Evolutionary conservation across 2,113 vertebrate species (phyloP), one percentile per base, ranked within the genome.

Genomic region (Gymnogyps californianus): DNA sequence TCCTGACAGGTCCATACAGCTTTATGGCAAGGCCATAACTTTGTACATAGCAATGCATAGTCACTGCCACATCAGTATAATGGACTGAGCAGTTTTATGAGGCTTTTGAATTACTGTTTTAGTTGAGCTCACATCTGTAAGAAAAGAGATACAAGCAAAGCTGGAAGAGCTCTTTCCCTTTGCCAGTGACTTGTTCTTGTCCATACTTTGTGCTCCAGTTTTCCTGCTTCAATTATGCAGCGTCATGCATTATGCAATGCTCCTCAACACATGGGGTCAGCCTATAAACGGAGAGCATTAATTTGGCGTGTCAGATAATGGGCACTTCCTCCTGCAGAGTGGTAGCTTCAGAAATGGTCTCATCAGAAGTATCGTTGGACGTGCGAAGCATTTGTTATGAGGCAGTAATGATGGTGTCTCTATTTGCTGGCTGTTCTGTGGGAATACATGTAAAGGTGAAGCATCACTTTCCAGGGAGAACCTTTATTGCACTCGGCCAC

Each of bases 231-330:
- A 92, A 31, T 93, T 95, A 93, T 82, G 90, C 89, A 93, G 64
- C 40, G 82, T 93, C 86, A 91, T 95, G 89, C 91, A 94, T 95
- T 95, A 95, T 95, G 93, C 77, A 97, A n/a, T 29, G 34, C 31
- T 93, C 59, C 42, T 67, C 44, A 36, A 67, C 36, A 52, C 59
- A 49, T 10, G 22, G 47, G 83, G 86, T 96, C 94, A 96, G 80
- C 57, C 76, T 89, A 17, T 84, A 93, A 92, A 79, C 65, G 92
- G 40, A 72, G 66, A 93, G 69, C 89, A 95, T 95, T 93, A 95
- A 96, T 95, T 91, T 0, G 0, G 34, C 16, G 44, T 87, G 89
- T 67, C 86, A 89, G 55, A 20, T 76, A 92, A 91, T 57, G 61
- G 90, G 38, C 77, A 49, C 25, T 87, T 71, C 52, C 69, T 84